A percentile compares a stretch with the other conserved stretches of the same genome.
These are phyloP conservation scores for Miniopterus natalensis DNA, from an alignment of 2,113 vertebrate species.

Conservation along the genomic window DNA sequence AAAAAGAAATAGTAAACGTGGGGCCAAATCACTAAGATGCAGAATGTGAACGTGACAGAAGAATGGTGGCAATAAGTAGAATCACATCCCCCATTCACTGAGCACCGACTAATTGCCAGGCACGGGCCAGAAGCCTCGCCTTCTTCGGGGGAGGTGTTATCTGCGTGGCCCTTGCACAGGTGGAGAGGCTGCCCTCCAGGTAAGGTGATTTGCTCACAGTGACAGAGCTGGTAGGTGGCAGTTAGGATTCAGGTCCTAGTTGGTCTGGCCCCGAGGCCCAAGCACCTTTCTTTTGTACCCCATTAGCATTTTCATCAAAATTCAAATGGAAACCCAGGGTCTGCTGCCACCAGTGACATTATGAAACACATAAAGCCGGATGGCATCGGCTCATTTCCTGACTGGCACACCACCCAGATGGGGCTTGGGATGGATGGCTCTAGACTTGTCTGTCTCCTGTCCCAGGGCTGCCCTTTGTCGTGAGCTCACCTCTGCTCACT, in stretches of 20 bases:
- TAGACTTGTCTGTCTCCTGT: background rate
- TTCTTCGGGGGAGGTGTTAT: background rate
- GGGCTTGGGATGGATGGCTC: background rate
- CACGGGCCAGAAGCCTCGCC: background rate
- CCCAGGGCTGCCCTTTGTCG: background rate
- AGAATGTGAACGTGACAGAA: background rate
- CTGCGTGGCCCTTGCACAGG: background rate
- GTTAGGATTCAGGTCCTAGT: background rate
- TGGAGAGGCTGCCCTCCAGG: background rate
- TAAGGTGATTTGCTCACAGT: background rate
- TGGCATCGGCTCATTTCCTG: background rate
- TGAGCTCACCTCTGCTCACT: background rate
- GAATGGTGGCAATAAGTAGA: background rate
- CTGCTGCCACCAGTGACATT: background rate
- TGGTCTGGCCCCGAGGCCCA: background rate
- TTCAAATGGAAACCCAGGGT: background rate
- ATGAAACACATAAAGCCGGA: background rate
- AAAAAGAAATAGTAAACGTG: background rate
- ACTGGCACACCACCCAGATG: background rate
- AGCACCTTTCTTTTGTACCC: background rate
- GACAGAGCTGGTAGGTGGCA: background rate
- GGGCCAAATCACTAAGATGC: background rate
- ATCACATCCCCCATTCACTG: background rate
- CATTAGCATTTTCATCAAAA: slow-evolving; percentile 25
- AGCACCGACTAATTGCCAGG: background rate